phyloP scores from a whole-genome alignment of 2,113 vertebrate species.

The Microtus ochrogaster region DNA sequence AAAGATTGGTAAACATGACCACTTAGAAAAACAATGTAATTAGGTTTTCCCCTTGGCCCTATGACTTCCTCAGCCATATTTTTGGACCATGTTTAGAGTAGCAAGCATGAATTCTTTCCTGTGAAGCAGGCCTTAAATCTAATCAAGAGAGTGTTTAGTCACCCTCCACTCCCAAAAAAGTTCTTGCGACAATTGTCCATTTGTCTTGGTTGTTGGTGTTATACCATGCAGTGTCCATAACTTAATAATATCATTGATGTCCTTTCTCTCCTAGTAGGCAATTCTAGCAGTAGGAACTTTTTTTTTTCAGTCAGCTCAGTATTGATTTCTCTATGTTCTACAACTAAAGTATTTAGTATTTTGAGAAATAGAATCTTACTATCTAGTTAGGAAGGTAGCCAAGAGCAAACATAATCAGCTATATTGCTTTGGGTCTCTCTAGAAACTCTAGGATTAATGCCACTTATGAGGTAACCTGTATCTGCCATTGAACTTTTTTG shows the following conservation, averaged over 20 bases:
- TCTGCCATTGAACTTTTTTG: not conserved
- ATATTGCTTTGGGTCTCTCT: not conserved
- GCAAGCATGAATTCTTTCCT: not conserved
- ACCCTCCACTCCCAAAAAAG: not conserved
- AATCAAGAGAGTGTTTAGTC: not conserved
- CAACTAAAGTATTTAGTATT: not conserved
- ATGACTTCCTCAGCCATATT: not conserved
- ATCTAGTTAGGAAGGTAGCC: not conserved
- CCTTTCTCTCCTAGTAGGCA: not conserved
- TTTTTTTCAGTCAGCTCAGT: not conserved
- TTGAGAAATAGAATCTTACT: not conserved
- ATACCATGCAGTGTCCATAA: not conserved
- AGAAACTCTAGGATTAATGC: not conserved
- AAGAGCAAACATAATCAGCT: not conserved
- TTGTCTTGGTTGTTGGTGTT: not conserved
- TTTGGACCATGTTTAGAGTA: not conserved
- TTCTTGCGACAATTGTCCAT: not conserved
- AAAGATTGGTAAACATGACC: too few species aligned
- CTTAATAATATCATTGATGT: not conserved
- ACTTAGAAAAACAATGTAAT: too few species aligned
- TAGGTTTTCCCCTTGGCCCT: too few species aligned
- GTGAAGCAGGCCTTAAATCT: not conserved
- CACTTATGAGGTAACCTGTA: not conserved
- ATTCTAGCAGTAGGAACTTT: not conserved
- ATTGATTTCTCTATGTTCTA: not conserved